Evolutionary conservation across 2,797 vertebrate genomes (phyloP), one percentile per base, ranked within the genome.

Genomic region (Gymnopithys bicolor): DNA sequence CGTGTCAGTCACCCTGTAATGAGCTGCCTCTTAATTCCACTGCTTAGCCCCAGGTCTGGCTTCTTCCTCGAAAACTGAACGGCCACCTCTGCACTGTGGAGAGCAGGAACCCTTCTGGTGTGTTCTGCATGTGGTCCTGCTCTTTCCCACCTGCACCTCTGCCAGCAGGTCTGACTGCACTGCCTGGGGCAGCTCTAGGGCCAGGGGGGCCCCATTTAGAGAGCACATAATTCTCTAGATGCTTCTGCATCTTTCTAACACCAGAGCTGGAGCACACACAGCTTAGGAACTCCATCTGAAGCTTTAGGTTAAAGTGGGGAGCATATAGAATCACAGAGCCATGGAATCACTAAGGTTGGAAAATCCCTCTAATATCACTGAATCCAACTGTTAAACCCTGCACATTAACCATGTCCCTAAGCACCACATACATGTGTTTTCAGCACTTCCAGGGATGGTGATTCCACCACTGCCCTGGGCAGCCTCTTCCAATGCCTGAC

Each of bases 271-370:
- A 48, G 78, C 66, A 27, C 19, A 15, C 0, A 1, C 45, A 30
- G 84, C 56, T 51, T 39, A 15, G 62, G 21, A 66, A 7, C 37
- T 24, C 9, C 32, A 1, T 1, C 30, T 2, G 3, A 79, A 19
- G 16, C 30, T 74, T 30, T 1, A 5, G 28, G 25, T 27, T 24
- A 11, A 32, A 60, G 70, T 4, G 0, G 13, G 35, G 33, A 67
- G 19, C 2, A 0, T 1, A 45, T 7, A 13, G 48, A 52, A 7
- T 4, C 19, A 5, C 0, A 7, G 35, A 28, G 23, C 5, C 5
- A 2, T 0, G 8, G 37, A 27, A 33, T 18, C 5, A 4, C 9
- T 5, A 4, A 56, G 32, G 30, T 8, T 53, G 69, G 48, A 15
- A 19, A 14, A 53, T 43, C 25, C 16, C 32, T 46, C 23, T 7